phyloP scores from a whole-genome alignment of 2,888 invertebrate species.

The Ennomos fuscantarius region DNA sequence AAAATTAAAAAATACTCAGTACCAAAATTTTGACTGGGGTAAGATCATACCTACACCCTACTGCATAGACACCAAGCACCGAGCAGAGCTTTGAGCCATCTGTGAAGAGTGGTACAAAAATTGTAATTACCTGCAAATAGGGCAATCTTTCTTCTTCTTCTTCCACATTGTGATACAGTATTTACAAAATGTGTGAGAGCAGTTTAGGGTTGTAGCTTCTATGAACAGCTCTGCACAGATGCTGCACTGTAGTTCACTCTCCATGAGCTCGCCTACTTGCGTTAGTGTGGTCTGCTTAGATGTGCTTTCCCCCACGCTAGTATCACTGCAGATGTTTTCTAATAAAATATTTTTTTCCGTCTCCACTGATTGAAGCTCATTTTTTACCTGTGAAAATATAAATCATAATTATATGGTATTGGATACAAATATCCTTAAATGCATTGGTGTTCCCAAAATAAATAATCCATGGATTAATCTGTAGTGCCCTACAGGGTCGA shows the following conservation, averaged over 20 bases:
- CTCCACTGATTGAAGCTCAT: conserved; percentile 60
- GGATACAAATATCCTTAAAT: no score
- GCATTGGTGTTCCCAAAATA: no score
- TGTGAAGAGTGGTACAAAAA: no score
- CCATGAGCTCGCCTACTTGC: conserved; percentile 85
- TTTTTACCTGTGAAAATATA: conserved; percentile 55
- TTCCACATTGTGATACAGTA: conserved; percentile 90
- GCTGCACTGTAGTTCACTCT: conserved; percentile 90
- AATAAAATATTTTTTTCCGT: conserved; percentile 62
- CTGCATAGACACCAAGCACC: no score
- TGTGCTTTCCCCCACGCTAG: conserved; percentile 42
- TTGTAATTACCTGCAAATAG: conserved; percentile 85
- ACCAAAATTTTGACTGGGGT: no score
- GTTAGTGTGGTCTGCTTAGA: conserved; percentile 57
- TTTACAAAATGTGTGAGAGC: conserved; percentile 91
- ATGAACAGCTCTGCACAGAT: conserved; percentile 91
- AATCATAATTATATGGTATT: neutral
- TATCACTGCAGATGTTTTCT: conserved; percentile 49
- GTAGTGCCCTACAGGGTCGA: no score
- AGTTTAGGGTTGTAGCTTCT: conserved; percentile 88
- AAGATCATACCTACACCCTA: no score
- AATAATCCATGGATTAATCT: no score
- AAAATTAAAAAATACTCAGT: no score
- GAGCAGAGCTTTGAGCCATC: no score
- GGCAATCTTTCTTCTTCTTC: conserved; percentile 88